phyloP scores from a whole-genome alignment of 2,113 vertebrate species.

The human region DNA sequence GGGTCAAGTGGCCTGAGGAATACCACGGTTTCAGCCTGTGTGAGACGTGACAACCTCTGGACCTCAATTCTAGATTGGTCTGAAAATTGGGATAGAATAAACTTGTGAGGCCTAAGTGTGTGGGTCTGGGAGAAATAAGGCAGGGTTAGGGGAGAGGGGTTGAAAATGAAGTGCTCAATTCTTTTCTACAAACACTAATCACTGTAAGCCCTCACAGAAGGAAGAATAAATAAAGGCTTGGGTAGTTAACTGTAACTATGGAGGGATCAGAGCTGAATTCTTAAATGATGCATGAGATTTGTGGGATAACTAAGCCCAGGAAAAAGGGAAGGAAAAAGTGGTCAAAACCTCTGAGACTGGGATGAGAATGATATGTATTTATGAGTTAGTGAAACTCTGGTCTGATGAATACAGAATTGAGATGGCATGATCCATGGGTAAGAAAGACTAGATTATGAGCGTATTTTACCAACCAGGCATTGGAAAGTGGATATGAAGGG shows the following conservation, averaged over 20 bases:
- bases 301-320: neutral
- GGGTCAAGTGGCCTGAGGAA: neutral
- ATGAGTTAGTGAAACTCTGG: neutral
- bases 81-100: neutral
- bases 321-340: neutral
- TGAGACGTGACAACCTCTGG: neutral
- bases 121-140: neutral
- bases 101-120: neutral
- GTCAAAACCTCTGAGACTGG: neutral
- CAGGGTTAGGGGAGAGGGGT: neutral
- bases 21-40: fast-evolving
- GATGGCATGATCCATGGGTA: neutral
- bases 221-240: neutral
- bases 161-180: neutral
- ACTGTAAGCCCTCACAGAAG: neutral
- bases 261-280: neutral
- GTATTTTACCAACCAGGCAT: neutral
- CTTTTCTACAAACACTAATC: neutral
- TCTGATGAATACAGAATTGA: neutral
- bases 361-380: neutral
- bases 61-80: neutral
- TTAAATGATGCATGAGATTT: neutral
- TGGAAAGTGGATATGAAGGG: neutral
- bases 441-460: neutral
- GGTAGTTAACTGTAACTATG: neutral